These are phyloP conservation scores for Drosophila funebris DNA, from an alignment of 1,140 invertebrate genomes.

Conservation along the genomic window DNA sequence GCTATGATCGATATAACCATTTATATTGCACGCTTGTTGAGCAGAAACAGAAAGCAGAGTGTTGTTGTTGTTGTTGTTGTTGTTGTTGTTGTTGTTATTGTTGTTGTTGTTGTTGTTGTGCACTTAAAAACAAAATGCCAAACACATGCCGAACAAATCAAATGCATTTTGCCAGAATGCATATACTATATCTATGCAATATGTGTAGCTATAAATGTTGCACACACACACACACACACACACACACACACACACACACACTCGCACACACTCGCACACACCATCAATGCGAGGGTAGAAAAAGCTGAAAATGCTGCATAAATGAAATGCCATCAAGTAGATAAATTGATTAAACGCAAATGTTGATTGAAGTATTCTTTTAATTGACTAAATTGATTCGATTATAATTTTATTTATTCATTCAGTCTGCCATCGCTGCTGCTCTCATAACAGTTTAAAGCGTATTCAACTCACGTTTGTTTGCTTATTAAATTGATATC, in stretches of 20 bases:
- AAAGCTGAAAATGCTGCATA: neutral
- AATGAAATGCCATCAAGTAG: constrained; percentile 11
- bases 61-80: neutral
- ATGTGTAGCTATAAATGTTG: constrained; percentile 17
- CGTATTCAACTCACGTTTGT: neutral
- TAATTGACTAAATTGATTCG: constrained; percentile 25
- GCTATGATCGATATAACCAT: constrained; percentile 65
- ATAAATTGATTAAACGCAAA: constrained; percentile 18
- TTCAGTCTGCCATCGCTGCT: neutral
- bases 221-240: neutral
- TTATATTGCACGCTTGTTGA: constrained; percentile 61
- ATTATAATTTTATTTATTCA: constrained; percentile 18
- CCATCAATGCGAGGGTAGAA: constrained; percentile 13
- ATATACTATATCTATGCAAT: constrained; percentile 36
- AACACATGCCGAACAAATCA: constrained; percentile 61
- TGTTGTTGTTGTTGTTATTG: neutral
- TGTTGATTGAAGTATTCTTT: neutral
- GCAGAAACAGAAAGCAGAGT: constrained; percentile 42
- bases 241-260: neutral
- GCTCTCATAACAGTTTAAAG: neutral
- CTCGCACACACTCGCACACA: neutral
- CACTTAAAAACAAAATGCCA: constrained; percentile 57
- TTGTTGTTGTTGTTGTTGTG: neutral
- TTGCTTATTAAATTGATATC: neutral
- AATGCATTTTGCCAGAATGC: constrained; percentile 39